Conservation (phyloP, 2,113 vertebrate genomes). For the Tachuris rubrigastra region DNA sequence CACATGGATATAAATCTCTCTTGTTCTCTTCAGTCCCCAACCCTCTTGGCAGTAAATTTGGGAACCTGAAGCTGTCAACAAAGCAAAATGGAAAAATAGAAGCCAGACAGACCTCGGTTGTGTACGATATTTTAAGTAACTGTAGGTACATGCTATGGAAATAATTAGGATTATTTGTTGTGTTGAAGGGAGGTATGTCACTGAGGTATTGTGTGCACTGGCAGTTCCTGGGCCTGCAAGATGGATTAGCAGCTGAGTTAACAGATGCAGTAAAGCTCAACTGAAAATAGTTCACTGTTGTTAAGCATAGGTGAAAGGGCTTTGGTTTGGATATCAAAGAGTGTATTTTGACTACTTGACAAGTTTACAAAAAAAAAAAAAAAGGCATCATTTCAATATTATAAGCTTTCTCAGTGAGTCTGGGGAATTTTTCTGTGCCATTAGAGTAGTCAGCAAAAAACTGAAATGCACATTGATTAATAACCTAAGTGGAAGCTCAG, state of each 20-base stretch:
- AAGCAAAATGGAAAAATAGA: slow-evolving; percentile 51
- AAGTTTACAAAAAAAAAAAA: neutral
- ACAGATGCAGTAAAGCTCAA: slow-evolving; percentile 38
- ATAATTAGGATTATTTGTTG: slow-evolving; percentile 66
- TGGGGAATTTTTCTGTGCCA: slow-evolving; percentile 12
- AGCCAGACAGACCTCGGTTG: slow-evolving; percentile 48
- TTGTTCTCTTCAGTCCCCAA: neutral
- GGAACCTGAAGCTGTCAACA: slow-evolving; percentile 48
- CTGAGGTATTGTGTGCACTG: slow-evolving; percentile 28
- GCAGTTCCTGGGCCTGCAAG: neutral
- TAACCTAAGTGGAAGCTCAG: neutral
- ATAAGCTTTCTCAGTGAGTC: neutral
- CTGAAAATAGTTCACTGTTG: slow-evolving; percentile 55
- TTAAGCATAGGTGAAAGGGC: slow-evolving; percentile 25
- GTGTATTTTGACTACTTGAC: slow-evolving; percentile 41
- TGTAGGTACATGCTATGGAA: slow-evolving; percentile 28
- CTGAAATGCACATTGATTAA: slow-evolving; percentile 25
- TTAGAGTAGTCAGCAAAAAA: slow-evolving; percentile 14
- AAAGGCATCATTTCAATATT: neutral
- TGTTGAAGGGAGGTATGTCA: slow-evolving; percentile 40
- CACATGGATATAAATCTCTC: slow-evolving; percentile 59
- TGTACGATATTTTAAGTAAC: slow-evolving; percentile 50
- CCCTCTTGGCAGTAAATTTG: slow-evolving; percentile 57
- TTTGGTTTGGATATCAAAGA: slow-evolving; percentile 51
- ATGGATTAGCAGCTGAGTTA: slow-evolving; percentile 62